Percentiles rank a stretch among this genome's conserved stretches.
Evolutionary conservation across 2,797 vertebrate species (phyloP).

Genomic region (Phaenicophaeus curvirostris): DNA sequence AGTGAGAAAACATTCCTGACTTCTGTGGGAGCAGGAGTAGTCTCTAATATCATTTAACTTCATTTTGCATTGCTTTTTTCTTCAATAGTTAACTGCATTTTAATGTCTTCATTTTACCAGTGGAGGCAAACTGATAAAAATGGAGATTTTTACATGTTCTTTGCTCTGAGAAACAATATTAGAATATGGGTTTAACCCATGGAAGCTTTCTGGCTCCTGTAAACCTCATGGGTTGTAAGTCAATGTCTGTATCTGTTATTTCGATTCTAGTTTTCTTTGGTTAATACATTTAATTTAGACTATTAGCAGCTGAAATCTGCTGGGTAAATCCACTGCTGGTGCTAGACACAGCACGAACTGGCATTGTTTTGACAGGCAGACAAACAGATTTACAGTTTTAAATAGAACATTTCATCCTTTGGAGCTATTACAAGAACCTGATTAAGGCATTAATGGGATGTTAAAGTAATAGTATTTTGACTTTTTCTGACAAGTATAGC

Average conservation of each 20-base stretch:
- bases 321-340: slow-evolving; percentile 1
- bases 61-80: neutral
- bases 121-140: neutral
- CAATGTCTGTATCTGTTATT: slow-evolving; percentile 33
- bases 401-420: slow-evolving; percentile 55
- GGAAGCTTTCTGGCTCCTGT: neutral
- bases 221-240: slow-evolving; percentile 14
- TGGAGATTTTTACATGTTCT: neutral
- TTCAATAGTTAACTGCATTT: neutral
- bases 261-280: slow-evolving; percentile 25
- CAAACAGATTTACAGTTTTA: slow-evolving; percentile 58
- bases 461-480: slow-evolving; percentile 38
- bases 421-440: slow-evolving; percentile 32
- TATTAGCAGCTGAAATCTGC: slow-evolving; percentile 53
- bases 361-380: slow-evolving; percentile 68
- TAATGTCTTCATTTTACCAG: neutral
- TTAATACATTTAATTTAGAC: slow-evolving; percentile 52
- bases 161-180: neutral
- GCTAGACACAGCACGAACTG: slow-evolving; percentile 57
- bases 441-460: slow-evolving; percentile 44
- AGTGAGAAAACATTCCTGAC: neutral
- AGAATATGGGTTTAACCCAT: neutral
- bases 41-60: neutral
- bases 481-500: slow-evolving; percentile 21
- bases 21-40: neutral